Base-by-base conservation (phyloP, 2,797 vertebrate species). In the Microctenopoma steveboyesi region DNA sequence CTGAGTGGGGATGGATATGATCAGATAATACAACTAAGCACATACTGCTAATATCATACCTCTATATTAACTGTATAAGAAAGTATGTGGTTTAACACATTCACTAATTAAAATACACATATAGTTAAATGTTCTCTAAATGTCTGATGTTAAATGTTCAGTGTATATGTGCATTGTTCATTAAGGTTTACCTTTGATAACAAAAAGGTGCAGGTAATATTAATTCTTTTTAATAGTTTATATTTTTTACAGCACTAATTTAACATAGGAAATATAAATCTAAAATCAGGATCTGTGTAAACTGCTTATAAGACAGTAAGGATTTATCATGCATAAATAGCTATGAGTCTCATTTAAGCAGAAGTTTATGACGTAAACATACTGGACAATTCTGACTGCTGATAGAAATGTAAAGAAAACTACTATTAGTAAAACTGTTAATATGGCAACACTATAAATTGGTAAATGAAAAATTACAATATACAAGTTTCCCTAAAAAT, bases 321-420 rank as follows among this genome's bases (percentile, higher is more conserved):
- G 15, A 81, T 85, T 76, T 68, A 43, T 83, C 60, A 71, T 42
- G 81, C 79, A 72, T 65, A 82, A 86, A 71, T 73, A 74, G 73
- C 73, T 64, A 12, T 78, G 79, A 83, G 80, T 50, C 65, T 85
- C 76, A 87, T 90, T 64, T 79, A 68, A 82, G 62, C 28, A 81
- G 63, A 73, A 49, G 73, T 74, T 88, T 72, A 75, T 73, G 69
- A 72, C 65, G 62, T 79, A 79, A 82, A 80, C 35, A 77, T 76
- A 64, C 64, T 25, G 54, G 69, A 77, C 69, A 66, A 69, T 78
- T 74, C 68, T 68, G 77, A 82, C 61, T 60, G 28, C 69, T 52
- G 58, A 81, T 49, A 73, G 70, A 84, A 56, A 79, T 76, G n/a
- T 78, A 59, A 78, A 15, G 71, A 69, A 76, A 51, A 79, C 35